Conservation (phyloP, 2,797 vertebrate genomes). For the Enteromius trimaculatus region DNA sequence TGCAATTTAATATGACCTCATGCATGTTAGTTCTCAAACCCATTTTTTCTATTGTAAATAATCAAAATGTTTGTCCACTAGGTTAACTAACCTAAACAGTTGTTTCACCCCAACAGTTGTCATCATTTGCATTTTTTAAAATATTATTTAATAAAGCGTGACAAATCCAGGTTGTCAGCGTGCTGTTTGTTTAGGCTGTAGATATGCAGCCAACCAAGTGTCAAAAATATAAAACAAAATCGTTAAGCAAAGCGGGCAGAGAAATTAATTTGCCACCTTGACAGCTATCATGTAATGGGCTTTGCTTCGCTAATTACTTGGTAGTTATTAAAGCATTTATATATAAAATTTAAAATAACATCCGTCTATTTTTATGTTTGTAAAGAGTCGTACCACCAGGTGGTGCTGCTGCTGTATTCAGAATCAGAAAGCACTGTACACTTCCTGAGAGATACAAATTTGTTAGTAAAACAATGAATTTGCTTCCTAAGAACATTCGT, state of each 20-base stretch:
- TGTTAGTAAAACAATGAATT: no score
- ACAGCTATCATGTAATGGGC: background rate
- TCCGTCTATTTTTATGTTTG: background rate
- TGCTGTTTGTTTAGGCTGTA: background rate
- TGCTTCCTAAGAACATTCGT: background rate
- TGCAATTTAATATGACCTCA: background rate
- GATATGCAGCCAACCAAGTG: background rate
- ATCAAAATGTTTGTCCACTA: background rate
- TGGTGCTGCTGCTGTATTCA: slow-evolving; percentile 11
- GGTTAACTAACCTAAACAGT: background rate
- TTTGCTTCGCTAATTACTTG: background rate
- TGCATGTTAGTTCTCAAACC: slow-evolving; percentile 20
- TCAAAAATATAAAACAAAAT: background rate
- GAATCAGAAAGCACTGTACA: background rate
- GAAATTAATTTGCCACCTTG: background rate
- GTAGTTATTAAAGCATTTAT: background rate
- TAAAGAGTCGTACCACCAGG: background rate
- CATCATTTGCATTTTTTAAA: background rate
- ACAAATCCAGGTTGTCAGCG: background rate
- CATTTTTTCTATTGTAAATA: slow-evolving; percentile 21
- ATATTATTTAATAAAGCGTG: slow-evolving; percentile 36
- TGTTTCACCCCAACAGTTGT: slow-evolving; percentile 14
- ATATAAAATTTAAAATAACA: background rate
- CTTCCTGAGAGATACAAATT: background rate
- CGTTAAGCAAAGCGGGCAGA: background rate